A percentile compares a stretch with the other conserved stretches of the same genome.
Evolutionary conservation across 2,797 vertebrate species (phyloP).

Genomic region (Hoplostethus atlanticus): DNA sequence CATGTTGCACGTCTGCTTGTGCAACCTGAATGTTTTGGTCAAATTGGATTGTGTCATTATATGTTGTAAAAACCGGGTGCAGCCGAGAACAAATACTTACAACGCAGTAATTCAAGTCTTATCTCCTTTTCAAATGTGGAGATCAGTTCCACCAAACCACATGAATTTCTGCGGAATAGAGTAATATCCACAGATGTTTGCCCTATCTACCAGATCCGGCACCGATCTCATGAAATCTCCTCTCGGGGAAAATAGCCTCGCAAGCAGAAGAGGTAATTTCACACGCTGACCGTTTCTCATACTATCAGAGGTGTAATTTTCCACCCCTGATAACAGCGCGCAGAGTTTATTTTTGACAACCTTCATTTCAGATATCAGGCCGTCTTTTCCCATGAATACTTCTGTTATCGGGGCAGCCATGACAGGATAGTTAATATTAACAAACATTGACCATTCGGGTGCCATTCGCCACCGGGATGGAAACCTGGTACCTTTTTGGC

Average conservation of each 20-base stretch:
- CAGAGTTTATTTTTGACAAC: not conserved
- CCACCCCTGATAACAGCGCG: not conserved
- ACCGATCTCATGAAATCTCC: not conserved
- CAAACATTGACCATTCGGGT: not conserved
- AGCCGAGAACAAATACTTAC: not conserved
- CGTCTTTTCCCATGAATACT: not conserved
- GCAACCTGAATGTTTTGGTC: not conserved
- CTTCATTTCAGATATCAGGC: not conserved
- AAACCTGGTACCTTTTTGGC: not conserved
- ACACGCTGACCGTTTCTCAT: not conserved
- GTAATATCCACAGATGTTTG: too few relatives aligned
- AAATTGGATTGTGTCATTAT: not conserved
- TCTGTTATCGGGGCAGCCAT: constrained; percentile 12
- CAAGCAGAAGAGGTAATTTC: not conserved
- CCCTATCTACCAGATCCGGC: not conserved
- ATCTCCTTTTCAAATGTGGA: too few relatives aligned
- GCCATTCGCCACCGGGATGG: constrained; percentile 20
- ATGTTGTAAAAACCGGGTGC: not conserved
- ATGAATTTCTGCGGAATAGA: not conserved
- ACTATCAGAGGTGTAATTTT: not conserved
- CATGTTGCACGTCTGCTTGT: not conserved
- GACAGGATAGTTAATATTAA: constrained; percentile 37
- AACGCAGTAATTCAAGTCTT: not conserved
- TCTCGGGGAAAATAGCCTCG: not conserved
- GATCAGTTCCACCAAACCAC: not conserved